Evolutionary conservation across 2,113 vertebrate genomes (phyloP).

Genomic region (Prolemur simus): DNA sequence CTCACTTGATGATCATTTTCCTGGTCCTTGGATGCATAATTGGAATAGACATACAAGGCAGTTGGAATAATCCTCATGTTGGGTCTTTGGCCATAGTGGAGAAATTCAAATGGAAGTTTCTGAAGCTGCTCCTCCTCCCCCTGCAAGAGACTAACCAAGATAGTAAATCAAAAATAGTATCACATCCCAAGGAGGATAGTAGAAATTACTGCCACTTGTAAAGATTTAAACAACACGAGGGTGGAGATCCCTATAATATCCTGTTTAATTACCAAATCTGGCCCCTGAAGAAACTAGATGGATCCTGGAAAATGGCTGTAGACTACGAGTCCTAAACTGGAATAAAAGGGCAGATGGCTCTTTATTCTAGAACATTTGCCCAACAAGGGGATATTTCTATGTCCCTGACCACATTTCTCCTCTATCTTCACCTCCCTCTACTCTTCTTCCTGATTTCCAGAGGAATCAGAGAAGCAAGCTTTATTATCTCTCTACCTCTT

Average conservation of each 20-base stretch:
- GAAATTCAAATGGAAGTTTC: neutral
- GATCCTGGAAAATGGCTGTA: neutral
- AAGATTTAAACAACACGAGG: neutral
- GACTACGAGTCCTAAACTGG: neutral
- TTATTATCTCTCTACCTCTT: neutral
- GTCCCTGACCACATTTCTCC: neutral
- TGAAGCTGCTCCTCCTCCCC: neutral
- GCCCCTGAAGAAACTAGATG: neutral
- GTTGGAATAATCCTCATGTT: neutral
- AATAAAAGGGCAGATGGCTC: neutral
- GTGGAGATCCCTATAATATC: neutral
- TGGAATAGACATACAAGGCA: neutral
- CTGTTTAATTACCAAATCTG: neutral
- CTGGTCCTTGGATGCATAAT: neutral
- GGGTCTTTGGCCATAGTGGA: neutral
- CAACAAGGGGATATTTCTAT: neutral
- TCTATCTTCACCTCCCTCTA: neutral
- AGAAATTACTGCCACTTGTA: neutral
- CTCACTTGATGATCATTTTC: neutral
- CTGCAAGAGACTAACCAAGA: neutral
- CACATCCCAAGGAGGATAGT: neutral
- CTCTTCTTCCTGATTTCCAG: neutral
- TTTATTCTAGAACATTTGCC: neutral
- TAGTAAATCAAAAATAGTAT: neutral
- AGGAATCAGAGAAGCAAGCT: neutral